Evolutionary conservation across 92 coral and sea anemone genomes (phyloP), one percentile per base, ranked within the genome.

Genomic region (Scolanthus callimorphus): DNA sequence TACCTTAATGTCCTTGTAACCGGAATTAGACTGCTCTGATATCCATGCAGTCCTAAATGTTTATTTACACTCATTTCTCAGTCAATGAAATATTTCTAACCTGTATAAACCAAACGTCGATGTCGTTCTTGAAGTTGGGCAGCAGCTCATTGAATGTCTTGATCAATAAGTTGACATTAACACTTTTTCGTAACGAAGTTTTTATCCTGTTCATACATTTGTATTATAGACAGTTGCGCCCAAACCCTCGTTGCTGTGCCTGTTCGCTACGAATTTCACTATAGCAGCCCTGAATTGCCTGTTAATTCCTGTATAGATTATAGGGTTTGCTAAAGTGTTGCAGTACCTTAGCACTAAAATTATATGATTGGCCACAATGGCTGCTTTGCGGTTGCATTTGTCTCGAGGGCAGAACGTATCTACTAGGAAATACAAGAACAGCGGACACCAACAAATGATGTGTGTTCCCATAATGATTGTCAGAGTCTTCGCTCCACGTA

Each of bases 391-490:
- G 1, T 74, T 54, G 46, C 52, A 46, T 34, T 34, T 34, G n/a
- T n/a, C n/a, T 6, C 48, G 31, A 15, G 77, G 62, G 34, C 85
- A 82, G 60, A 63, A 77, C 8, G 89, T 52, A 58, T 70, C 44
- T 17, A 86, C 85, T 21, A 76, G 67, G 23, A 71, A 59, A 43
- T 59, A 81, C 20, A 86, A 65, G 51, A 91, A 88, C 4, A 88
- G 53, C 29, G 97, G 97, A 44, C 86, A 71, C 97, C 97, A 91
- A 54, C 91, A 91, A 0, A 88, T 27, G 17, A 91, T 63, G 25
- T 83, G 95, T 1, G 90, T 85, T 8, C 96, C 96, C 77, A 91
- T 91, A 21, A 91, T 91, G 15, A 83, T 60, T 0, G 96, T 91
- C 20, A 91, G 70, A 0, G 92, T 91, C 49, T 88, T 91, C 0